phyloP scores from a whole-genome alignment of 92 coral and sea anemone species.

The Ricordea florida region DNA sequence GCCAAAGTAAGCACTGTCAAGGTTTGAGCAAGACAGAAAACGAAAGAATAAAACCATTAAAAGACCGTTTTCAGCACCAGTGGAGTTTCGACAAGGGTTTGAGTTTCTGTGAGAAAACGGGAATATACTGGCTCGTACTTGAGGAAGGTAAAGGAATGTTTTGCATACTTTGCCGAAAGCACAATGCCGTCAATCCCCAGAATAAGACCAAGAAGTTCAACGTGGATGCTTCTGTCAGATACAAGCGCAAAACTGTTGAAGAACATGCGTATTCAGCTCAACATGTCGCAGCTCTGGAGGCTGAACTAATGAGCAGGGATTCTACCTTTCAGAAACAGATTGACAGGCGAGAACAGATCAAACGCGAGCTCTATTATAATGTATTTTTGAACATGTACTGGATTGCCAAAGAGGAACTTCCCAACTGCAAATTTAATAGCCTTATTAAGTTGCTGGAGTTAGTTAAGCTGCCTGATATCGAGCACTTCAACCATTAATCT shows the following conservation, averaged over 20 bases:
- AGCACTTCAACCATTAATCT: constrained; percentile 55
- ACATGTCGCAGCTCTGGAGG: constrained; percentile 14
- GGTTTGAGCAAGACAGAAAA: too few relatives aligned
- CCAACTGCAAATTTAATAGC: constrained; percentile 35
- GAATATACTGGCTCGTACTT: constrained; percentile 19
- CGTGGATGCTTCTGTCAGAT: constrained; percentile 10
- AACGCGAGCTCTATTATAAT: constrained; percentile 27
- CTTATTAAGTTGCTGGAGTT: constrained; percentile 12
- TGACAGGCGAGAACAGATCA: background rate
- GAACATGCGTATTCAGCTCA: constrained; percentile 11
- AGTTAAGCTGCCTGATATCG: constrained; percentile 29
- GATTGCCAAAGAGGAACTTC: constrained; percentile 50
- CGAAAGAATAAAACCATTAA: too few relatives aligned
- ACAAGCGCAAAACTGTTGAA: constrained; percentile 6
- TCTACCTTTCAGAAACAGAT: constrained; percentile 33
- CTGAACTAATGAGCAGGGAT: constrained; percentile 25
- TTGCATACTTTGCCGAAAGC: constrained; percentile 38
- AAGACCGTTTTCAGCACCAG: too few relatives aligned
- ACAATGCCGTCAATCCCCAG: constrained; percentile 1
- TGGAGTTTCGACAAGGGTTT: too few relatives aligned
- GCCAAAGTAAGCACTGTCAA: too few relatives aligned
- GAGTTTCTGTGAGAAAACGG: too few relatives aligned
- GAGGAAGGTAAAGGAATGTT: constrained; percentile 33
- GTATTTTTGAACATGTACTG: constrained; percentile 51
- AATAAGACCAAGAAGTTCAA: constrained; percentile 19